Percentiles rank a stretch among this genome's conserved stretches.
phyloP scores from a whole-genome alignment of 2,888 invertebrate species.

The Pachliopta kotzebuea region DNA sequence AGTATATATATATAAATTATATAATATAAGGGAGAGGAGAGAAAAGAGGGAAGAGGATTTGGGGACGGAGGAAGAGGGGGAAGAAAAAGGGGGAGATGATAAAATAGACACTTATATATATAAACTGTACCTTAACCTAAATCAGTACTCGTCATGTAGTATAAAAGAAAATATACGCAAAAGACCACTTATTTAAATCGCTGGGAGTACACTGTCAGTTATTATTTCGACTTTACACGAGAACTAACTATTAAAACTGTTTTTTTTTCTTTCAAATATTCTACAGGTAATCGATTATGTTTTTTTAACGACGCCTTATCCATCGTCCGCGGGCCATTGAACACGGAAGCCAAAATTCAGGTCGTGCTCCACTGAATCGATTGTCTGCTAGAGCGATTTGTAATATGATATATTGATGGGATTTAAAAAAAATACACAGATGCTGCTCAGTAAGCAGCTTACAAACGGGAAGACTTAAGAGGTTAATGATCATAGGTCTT shows the following conservation, averaged over 20 bases:
- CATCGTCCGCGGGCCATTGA: slow-evolving; percentile 27
- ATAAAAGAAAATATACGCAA: not conserved
- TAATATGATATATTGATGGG: slow-evolving; percentile 11
- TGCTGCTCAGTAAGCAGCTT: not conserved
- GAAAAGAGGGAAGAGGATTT: too few relatives aligned
- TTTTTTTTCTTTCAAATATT: slow-evolving; percentile 15
- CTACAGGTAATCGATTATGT: slow-evolving; percentile 27
- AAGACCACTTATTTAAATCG: not conserved
- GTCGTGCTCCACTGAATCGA: slow-evolving; percentile 27
- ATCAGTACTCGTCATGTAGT: too few relatives aligned
- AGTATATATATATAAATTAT: too few relatives aligned
- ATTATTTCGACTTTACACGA: slow-evolving; percentile 8
- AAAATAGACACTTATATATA: too few relatives aligned
- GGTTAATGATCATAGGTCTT: not conserved
- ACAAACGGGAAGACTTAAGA: not conserved
- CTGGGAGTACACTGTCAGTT: not conserved
- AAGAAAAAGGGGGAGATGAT: too few relatives aligned
- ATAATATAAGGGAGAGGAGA: too few relatives aligned
- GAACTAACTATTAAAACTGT: slow-evolving; percentile 28
- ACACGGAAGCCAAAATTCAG: slow-evolving; percentile 27
- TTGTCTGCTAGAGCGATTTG: slow-evolving; percentile 16
- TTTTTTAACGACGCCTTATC: slow-evolving; percentile 18
- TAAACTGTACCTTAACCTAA: too few relatives aligned
- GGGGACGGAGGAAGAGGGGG: too few relatives aligned
- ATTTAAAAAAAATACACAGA: not conserved